Evolutionary conservation across 2,113 vertebrate species (phyloP).

Genomic region (Micronisus gabar): DNA sequence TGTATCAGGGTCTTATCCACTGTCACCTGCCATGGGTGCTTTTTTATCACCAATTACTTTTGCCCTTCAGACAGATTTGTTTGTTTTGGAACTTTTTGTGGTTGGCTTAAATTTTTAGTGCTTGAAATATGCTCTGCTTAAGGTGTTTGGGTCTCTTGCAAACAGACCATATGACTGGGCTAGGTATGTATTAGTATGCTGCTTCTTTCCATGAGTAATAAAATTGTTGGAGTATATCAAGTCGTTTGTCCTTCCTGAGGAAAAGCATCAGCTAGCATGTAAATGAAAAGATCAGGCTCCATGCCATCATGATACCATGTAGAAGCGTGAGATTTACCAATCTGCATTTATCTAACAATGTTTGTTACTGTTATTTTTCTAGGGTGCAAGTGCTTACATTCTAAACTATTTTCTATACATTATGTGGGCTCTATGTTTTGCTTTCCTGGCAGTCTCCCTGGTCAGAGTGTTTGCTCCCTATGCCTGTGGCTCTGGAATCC

Average conservation of each 20-base stretch:
- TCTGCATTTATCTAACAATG: not conserved
- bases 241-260: not conserved
- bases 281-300: not conserved
- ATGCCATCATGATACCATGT: not conserved
- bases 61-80: not conserved
- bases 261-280: not conserved
- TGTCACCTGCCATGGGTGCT: not conserved
- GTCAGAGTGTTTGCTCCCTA: conserved; percentile 97
- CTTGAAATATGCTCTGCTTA: not conserved
- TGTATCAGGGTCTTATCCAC: not conserved
- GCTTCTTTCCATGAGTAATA: not conserved
- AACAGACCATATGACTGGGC: not conserved
- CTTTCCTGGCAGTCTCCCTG: conserved; percentile 94
- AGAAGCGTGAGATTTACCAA: not conserved
- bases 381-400: conserved; percentile 93
- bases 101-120: not conserved
- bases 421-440: conserved; percentile 91
- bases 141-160: not conserved
- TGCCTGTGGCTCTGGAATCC: conserved; percentile 96
- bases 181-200: not conserved
- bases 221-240: not conserved
- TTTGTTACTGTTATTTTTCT: conserved; percentile 57
- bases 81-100: not conserved
- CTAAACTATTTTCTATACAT: conserved; percentile 96
- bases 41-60: not conserved